Conservation (phyloP, 2,797 vertebrate species). For the Otus scops region DNA sequence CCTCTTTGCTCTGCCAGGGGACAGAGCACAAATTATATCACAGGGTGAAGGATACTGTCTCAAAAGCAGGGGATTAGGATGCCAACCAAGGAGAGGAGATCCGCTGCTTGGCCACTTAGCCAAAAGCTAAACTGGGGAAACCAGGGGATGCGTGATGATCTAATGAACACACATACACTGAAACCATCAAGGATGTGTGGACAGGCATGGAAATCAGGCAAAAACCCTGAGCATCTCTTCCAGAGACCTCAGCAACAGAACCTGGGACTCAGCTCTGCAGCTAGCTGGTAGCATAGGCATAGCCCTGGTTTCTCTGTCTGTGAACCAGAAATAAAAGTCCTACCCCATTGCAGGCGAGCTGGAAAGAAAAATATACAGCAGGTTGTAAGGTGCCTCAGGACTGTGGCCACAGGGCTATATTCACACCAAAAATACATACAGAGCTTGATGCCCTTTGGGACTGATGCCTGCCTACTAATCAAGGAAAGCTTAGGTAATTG, state of each 20-base stretch:
- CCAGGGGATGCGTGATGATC: neutral
- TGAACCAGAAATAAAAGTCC: neutral
- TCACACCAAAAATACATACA: neutral
- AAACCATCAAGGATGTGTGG: neutral
- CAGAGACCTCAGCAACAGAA: neutral
- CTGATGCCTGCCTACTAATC: neutral
- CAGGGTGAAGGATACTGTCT: neutral
- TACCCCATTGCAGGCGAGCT: rapidly evolving
- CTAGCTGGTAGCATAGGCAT: neutral
- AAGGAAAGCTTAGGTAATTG: neutral
- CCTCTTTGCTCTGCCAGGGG: neutral
- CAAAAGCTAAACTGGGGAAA: neutral
- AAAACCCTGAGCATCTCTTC: neutral
- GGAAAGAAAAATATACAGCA: neutral
- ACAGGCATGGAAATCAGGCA: neutral
- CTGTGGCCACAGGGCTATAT: neutral
- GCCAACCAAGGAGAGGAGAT: neutral
- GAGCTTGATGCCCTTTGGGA: neutral
- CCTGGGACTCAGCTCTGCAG: neutral
- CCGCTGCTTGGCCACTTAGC: neutral
- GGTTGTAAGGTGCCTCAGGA: neutral
- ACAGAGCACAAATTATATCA: neutral
- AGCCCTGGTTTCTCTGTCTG: neutral
- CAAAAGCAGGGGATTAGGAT: neutral
- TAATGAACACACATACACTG: neutral